These are phyloP conservation scores for Porites lobata DNA, from an alignment of 92 coral and sea anemone species.

Conservation along the genomic window DNA sequence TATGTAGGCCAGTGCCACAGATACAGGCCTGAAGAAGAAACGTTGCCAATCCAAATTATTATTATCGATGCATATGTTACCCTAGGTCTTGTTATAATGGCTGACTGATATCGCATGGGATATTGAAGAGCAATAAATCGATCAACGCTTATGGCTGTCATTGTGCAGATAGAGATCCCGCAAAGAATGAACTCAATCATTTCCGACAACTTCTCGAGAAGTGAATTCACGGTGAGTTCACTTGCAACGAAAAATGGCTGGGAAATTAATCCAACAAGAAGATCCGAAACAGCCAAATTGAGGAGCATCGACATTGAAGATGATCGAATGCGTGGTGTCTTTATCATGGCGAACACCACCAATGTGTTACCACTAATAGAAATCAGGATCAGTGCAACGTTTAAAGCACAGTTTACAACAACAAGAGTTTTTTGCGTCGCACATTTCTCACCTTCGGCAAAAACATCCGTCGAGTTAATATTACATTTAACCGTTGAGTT, in stretches of 20 bases:
- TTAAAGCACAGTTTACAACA: conserved; percentile 3
- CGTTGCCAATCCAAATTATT: conserved; percentile 13
- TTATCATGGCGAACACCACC: conserved; percentile 21
- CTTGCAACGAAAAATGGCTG: conserved; percentile 37
- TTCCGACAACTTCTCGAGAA: neutral
- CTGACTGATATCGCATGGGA: conserved; percentile 28
- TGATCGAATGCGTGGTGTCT: conserved; percentile 21
- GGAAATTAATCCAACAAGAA: conserved; percentile 29
- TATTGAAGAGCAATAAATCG: conserved; percentile 35
- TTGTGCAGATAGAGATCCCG: conserved; percentile 38
- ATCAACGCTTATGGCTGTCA: conserved; percentile 47
- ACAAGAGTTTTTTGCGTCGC: neutral
- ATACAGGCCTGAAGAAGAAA: neutral
- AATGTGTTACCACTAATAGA: conserved; percentile 25
- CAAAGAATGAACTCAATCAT: conserved; percentile 10
- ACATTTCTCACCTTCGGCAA: neutral
- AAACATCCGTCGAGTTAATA: neutral
- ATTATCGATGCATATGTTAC: neutral
- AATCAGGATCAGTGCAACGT: conserved; percentile 23
- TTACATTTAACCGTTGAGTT: neutral
- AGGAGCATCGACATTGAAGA: conserved; percentile 29
- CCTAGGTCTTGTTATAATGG: neutral
- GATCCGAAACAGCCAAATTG: conserved; percentile 37
- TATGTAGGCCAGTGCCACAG: conserved; percentile 21
- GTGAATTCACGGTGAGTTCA: neutral